A percentile compares a stretch with the other conserved stretches of the same genome.
These are phyloP conservation scores for Aspidiotus rigidus DNA, from an alignment of 2,888 invertebrate species.

Conservation along the genomic window DNA sequence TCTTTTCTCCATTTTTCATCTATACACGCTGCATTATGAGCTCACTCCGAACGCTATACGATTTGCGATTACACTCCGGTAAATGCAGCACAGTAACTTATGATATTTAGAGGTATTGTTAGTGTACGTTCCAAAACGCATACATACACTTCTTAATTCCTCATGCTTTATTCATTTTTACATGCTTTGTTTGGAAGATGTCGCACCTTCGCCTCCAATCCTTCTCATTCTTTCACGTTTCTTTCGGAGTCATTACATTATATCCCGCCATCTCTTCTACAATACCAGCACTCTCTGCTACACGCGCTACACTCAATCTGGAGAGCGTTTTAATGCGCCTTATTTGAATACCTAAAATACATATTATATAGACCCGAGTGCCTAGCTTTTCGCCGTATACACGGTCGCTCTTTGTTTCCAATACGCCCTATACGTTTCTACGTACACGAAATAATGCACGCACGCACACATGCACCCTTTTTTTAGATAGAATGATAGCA, in stretches of 20 bases:
- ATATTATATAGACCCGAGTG: background rate
- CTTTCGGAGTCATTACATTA: background rate
- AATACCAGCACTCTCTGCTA: background rate
- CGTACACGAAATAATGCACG: too few relatives aligned
- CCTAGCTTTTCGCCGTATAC: constrained; percentile 6
- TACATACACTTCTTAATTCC: background rate
- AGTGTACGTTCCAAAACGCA: background rate
- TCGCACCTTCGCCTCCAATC: background rate
- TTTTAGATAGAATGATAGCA: too few relatives aligned
- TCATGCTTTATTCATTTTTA: background rate
- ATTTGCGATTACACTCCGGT: too few relatives aligned
- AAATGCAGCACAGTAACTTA: too few relatives aligned
- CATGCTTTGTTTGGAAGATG: background rate
- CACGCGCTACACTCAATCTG: constrained; percentile 30
- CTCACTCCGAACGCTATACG: background rate
- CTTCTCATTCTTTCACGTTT: background rate
- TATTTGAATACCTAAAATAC: constrained; percentile 31
- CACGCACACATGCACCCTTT: too few relatives aligned
- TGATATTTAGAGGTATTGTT: background rate
- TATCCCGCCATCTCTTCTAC: too few relatives aligned
- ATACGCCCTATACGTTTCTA: too few relatives aligned
- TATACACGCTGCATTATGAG: background rate
- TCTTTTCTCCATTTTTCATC: background rate
- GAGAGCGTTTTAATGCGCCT: constrained; percentile 32
- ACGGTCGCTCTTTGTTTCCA: too few relatives aligned